Evolutionary conservation across 2,113 vertebrate genomes (phyloP).

Genomic region (Irena cyanogastra): DNA sequence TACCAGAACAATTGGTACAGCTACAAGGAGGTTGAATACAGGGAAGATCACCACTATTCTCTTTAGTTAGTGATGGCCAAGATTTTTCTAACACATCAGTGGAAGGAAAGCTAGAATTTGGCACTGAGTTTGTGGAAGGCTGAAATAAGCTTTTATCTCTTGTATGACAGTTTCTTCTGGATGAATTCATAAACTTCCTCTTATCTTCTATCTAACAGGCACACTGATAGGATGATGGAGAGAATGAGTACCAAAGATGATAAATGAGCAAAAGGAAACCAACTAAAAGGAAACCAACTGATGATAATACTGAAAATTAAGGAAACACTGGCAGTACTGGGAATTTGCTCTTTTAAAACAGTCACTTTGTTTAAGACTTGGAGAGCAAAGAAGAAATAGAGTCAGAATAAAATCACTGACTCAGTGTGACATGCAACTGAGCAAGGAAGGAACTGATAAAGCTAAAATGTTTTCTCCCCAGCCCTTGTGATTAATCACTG

Average conservation of each 20-base stretch:
- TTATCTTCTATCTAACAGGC: rapidly evolving
- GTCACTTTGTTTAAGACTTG: neutral
- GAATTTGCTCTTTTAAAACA: neutral
- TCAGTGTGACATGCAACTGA: neutral
- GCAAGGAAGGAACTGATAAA: neutral
- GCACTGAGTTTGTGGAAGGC: neutral
- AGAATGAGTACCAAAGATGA: neutral
- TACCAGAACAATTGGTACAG: neutral
- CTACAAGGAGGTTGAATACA: neutral
- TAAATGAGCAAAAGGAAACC: neutral
- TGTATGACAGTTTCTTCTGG: neutral
- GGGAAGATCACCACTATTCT: neutral
- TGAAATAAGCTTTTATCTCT: neutral
- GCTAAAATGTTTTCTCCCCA: neutral
- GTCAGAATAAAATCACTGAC: neutral
- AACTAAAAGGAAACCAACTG: neutral
- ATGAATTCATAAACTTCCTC: neutral
- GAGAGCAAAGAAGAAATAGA: neutral
- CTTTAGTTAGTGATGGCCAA: neutral
- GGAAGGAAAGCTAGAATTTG: neutral
- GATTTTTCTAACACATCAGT: neutral
- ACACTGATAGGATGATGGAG: neutral
- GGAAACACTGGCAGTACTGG: neutral
- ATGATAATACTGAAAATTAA: neutral
- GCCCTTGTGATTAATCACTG: neutral